These are phyloP conservation scores for Sitta carolinensis DNA, from an alignment of 2,797 vertebrate species.

Conservation along the genomic window DNA sequence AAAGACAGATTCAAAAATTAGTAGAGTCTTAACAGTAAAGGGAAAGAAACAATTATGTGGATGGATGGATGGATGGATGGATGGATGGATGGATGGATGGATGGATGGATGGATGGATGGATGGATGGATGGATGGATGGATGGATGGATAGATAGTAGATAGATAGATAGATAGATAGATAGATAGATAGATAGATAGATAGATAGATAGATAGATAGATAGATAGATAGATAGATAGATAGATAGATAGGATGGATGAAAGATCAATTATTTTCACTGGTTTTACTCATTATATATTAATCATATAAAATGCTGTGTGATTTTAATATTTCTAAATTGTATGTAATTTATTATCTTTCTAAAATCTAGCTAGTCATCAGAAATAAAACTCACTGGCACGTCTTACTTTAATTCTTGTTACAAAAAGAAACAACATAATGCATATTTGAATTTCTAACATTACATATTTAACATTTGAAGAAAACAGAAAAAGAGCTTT, in stretches of 20 bases:
- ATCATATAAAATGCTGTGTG: background rate
- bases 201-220: too few species aligned
- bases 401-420: background rate
- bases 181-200: too few species aligned
- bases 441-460: background rate
- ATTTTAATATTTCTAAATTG: background rate
- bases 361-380: background rate
- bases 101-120: background rate
- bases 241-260: background rate
- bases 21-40: background rate
- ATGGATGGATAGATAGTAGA: too few species aligned
- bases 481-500: background rate
- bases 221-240: background rate
- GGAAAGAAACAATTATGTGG: background rate
- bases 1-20: background rate
- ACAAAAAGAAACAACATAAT: background rate
- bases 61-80: background rate
- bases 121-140: background rate
- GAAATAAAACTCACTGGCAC: background rate
- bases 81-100: background rate
- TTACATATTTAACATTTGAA: background rate
- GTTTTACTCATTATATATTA: background rate
- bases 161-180: too few species aligned
- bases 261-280: background rate
- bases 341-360: background rate